phyloP scores from a whole-genome alignment of 2,113 vertebrate genomes.

The Eurystomus gularis region DNA sequence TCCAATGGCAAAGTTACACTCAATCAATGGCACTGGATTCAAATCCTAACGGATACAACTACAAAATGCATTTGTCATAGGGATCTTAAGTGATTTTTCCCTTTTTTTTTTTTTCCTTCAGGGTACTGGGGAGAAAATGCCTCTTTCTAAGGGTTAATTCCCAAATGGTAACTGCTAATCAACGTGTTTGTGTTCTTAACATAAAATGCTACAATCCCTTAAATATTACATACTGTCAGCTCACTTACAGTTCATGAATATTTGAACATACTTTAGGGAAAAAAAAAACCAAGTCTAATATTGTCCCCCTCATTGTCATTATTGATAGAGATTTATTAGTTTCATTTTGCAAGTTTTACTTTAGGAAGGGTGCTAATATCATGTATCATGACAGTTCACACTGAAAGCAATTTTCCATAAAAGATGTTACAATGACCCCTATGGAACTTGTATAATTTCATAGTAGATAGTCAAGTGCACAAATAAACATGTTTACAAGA shows the following conservation, averaged over 20 bases:
- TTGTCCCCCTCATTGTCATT: slow-evolving; percentile 66
- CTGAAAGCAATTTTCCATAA: slow-evolving; percentile 74
- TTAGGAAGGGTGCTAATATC: slow-evolving; percentile 73
- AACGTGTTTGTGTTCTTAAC: slow-evolving; percentile 42
- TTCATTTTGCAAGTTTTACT: slow-evolving; percentile 73
- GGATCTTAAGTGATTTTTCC: background rate
- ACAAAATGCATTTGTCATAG: slow-evolving; percentile 38
- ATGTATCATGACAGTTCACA: slow-evolving; percentile 74
- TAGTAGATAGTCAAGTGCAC: slow-evolving; percentile 74
- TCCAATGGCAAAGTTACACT: background rate
- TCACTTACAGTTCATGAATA: slow-evolving; percentile 22
- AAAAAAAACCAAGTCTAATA: slow-evolving; percentile 69
- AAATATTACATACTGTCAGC: slow-evolving; percentile 42
- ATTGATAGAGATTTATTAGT: slow-evolving; percentile 75
- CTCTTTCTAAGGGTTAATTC: slow-evolving; percentile 52
- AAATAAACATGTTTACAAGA: slow-evolving; percentile 77
- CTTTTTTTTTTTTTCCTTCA: slow-evolving; percentile 21
- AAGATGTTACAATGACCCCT: slow-evolving; percentile 77
- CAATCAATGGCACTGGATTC: background rate
- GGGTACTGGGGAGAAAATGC: slow-evolving; percentile 22
- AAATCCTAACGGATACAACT: background rate
- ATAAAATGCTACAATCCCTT: slow-evolving; percentile 54
- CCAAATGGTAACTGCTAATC: slow-evolving; percentile 52
- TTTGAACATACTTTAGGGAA: slow-evolving; percentile 34
- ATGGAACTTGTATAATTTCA: slow-evolving; percentile 68